These are phyloP conservation scores for Chlorodrepanis virens DNA, from an alignment of 2,113 vertebrate genomes.

Conservation along the genomic window DNA sequence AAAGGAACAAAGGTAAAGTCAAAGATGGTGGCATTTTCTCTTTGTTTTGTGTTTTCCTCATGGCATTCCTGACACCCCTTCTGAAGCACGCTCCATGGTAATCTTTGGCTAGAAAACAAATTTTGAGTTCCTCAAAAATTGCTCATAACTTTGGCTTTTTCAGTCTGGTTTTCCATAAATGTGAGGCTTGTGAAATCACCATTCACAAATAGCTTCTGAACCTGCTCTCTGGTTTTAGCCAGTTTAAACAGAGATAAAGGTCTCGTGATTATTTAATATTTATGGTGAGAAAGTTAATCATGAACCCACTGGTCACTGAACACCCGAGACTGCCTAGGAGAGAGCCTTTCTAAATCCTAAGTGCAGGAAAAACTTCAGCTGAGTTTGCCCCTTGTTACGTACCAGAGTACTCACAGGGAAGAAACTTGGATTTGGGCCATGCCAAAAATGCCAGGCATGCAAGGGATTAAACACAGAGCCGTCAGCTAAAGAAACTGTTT, in stretches of 20 bases:
- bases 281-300: neutral
- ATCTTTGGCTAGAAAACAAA: neutral
- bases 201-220: slow-evolving; percentile 10
- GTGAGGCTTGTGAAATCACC: neutral
- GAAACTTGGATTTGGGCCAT: neutral
- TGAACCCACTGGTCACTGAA: neutral
- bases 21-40: neutral
- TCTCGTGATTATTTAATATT: neutral
- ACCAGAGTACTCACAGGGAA: neutral
- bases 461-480: neutral
- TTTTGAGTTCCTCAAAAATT: neutral
- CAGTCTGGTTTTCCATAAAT: slow-evolving; percentile 24
- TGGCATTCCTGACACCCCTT: neutral
- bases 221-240: neutral
- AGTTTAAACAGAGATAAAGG: neutral
- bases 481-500: neutral
- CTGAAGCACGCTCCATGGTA: neutral
- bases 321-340: neutral
- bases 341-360: neutral
- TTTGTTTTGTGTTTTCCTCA: neutral
- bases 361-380: neutral
- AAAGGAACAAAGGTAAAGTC: slow-evolving; percentile 73
- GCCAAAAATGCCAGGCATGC: neutral
- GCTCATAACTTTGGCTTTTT: neutral
- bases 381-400: neutral